Percentiles rank a stretch among this genome's conserved stretches.
These are phyloP conservation scores for Malurus splendens DNA, from an alignment of 2,797 vertebrate genomes.

Conservation along the genomic window DNA sequence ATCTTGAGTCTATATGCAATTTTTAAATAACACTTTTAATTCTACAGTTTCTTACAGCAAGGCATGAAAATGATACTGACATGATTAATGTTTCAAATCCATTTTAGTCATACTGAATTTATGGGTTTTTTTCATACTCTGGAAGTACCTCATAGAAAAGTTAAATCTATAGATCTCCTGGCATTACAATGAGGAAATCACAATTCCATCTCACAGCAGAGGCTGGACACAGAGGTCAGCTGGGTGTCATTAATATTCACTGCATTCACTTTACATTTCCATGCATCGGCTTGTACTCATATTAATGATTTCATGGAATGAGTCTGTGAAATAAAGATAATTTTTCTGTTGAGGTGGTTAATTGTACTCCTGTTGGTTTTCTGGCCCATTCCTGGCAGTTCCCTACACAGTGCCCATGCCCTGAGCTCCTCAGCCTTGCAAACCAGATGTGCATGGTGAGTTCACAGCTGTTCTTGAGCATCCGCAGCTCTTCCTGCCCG, in stretches of 20 bases:
- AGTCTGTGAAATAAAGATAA: neutral
- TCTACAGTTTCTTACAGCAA: neutral
- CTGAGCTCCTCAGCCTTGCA: neutral
- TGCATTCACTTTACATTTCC: neutral
- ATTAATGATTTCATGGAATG: neutral
- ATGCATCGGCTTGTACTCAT: neutral
- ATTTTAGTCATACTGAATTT: neutral
- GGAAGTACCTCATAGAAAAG: neutral
- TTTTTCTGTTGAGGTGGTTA: neutral
- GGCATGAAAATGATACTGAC: neutral
- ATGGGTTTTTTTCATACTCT: neutral
- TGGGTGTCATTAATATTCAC: neutral
- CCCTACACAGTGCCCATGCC: fast-evolving
- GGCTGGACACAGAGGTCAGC: neutral
- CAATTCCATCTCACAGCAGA: neutral
- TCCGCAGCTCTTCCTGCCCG: neutral
- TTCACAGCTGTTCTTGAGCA: neutral
- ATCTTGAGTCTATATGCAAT: neutral
- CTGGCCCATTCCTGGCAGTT: neutral
- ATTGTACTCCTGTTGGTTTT: neutral
- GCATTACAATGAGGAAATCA: neutral
- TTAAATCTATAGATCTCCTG: neutral
- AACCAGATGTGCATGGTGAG: neutral
- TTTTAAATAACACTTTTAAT: neutral
- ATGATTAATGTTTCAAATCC: neutral